Evolutionary conservation across 2,888 invertebrate species (phyloP), one percentile per base, ranked within the genome.

Genomic region (Drosophila acutilabella): DNA sequence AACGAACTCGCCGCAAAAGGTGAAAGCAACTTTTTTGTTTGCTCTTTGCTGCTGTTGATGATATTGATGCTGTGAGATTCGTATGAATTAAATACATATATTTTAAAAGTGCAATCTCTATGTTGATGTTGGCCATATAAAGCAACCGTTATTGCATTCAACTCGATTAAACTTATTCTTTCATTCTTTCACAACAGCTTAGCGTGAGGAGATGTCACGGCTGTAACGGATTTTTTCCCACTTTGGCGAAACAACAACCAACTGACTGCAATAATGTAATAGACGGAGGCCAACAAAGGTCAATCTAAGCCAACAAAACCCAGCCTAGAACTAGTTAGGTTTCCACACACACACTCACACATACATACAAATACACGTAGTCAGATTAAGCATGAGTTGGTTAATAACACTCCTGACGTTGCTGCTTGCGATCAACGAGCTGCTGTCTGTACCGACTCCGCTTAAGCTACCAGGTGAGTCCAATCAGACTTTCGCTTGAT

Each of bases 401-500:
- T 89, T 92, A 88, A 75, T 91, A 78, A 81, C 91, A 79, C 90
- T 91, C 80, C 91, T 92, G 86, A 88, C 91, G 76, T 88, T 92
- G 88, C 88, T 92, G 68, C 81, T 90, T 87, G 90, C 91, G 67
- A 90, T 92, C 87, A 89, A 88, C 75, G 88, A 90, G 81, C 89
- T 91, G 75, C 86, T 91, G 89, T 92, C 92, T 78, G 90, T 89
- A 81, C 92, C 92, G 76, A 90, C 92, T 71, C 92, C 92, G 64
- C 83, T 90, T 54, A 91, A 91, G 80, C 80, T 91, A 79, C 91
- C 91, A 89, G 92, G 92, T 92, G 78, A 92, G 87, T 83, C 20
- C 16, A 48, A 58, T 41, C 38, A 7, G 18, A 72, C 51, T 41
- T 58, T 61, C 45, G 33, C 41, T 36, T 38, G 16, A 44, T 26